A percentile compares a stretch with the other conserved stretches of the same genome.
Evolutionary conservation across 2,888 invertebrate genomes (phyloP).

Genomic region (Ophraella communa): DNA sequence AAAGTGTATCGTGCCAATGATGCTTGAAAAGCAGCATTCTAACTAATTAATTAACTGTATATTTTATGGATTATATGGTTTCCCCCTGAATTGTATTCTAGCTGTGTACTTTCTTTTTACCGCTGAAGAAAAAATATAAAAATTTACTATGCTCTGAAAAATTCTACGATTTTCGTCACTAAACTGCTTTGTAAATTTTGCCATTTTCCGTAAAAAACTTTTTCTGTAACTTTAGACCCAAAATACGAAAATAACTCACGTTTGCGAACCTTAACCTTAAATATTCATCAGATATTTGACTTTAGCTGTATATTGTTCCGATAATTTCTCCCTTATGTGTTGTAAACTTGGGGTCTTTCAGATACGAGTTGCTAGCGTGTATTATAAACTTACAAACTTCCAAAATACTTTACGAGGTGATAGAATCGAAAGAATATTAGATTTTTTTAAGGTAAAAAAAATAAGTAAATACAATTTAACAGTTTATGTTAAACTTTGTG

Average conservation of each 20-base stretch:
- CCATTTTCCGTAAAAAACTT: not conserved
- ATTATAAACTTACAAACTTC: conserved; percentile 41
- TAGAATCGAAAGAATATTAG: conserved; percentile 40
- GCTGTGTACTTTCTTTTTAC: too few species aligned
- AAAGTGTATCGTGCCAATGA: too few species aligned
- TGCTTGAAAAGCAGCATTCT: too few species aligned
- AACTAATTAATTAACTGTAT: too few species aligned
- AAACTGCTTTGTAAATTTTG: not conserved
- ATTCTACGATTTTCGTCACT: not conserved
- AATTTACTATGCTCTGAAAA: too few species aligned
- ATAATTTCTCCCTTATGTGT: conserved; percentile 45
- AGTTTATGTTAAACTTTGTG: too few species aligned
- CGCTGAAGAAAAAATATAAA: too few species aligned
- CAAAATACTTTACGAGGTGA: conserved; percentile 47
- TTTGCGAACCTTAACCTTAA: conserved; percentile 38
- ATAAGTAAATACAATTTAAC: conserved; percentile 3
- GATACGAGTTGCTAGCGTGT: conserved; percentile 38
- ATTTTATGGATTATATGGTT: too few species aligned
- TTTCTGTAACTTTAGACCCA: conserved; percentile 6
- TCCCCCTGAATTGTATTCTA: too few species aligned
- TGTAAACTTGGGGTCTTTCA: conserved; percentile 42
- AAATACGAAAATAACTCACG: conserved; percentile 29
- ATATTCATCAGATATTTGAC: conserved; percentile 45
- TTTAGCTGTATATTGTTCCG: conserved; percentile 42
- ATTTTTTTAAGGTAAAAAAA: conserved; percentile 17